Base-by-base conservation (phyloP, 2,888 invertebrate genomes). In the Cheilosia impressa region DNA sequence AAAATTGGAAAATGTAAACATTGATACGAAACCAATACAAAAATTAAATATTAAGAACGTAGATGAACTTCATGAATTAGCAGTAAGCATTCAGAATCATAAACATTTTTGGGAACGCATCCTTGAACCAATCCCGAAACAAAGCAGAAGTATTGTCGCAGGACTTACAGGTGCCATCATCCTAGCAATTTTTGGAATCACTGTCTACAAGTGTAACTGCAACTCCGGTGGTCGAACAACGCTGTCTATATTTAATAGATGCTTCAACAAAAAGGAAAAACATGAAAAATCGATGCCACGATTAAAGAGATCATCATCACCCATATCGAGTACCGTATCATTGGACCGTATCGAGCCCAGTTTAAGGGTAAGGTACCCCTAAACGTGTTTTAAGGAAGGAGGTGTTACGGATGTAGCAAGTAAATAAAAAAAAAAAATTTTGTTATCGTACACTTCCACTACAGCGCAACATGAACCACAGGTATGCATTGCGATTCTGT, bases 321-420 rank as follows among this genome's bases (percentile, higher is more conserved):
- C 27, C 7, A 15, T 7, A 55, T 27, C 27, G 31, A 7, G 7
- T 15, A 55, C 27, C 53, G 19, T 55, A 6, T 31, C 15, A 31
- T 15, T 55, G 53, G 53, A 15, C 15, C 15, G 53, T 15, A 15
- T 58, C 13, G 38, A 38, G 22, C 17, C 58, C 17, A 58, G 38
- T 58, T 38, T 58, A 38, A 38, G 34, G 38, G 38, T 58, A 3
- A 57, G 38, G 19, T 58, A 38, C 38, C 58, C 58, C 5, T 38
- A 58, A 38, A 58, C 38, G 2, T 58, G 34, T 58, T 22, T 57
- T 9, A 57, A 57, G n/a, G 34, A 34, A 34, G 57, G 31, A 57
- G n/a, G 31, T 57, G 57, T 57, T 57, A 57, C 34, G 57, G 57
- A 24, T 53, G 53, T 1, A 53, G 27, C 15, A 22, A 24, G 1